Percentiles rank a stretch among this genome's conserved stretches.
These are phyloP conservation scores for Auanema sp. DNA, from an alignment of 2,888 invertebrate species.

Conservation along the genomic window DNA sequence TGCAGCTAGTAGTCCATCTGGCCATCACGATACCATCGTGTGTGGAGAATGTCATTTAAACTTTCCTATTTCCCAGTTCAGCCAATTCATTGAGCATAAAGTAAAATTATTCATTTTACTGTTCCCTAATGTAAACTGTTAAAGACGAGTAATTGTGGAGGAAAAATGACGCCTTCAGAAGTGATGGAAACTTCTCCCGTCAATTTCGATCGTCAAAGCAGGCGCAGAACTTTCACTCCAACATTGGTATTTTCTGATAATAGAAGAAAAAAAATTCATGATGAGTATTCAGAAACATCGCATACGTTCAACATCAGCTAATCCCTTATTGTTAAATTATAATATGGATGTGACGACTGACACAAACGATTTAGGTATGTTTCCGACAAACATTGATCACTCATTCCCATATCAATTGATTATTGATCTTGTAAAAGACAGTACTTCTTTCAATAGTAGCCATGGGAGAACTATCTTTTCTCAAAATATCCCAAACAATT, in stretches of 20 bases:
- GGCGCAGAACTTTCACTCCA: conserved; percentile 42
- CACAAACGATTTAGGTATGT: conserved; percentile 45
- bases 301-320: conserved; percentile 44
- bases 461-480: too few species aligned
- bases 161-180: conserved; percentile 50
- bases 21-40: conserved; percentile 44
- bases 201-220: conserved; percentile 35
- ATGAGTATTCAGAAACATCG: conserved; percentile 36
- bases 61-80: conserved; percentile 53
- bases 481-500: too few species aligned
- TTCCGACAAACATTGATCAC: not conserved
- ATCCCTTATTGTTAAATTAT: conserved; percentile 39
- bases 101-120: conserved; percentile 24
- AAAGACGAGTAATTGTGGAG: conserved; percentile 47
- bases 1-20: conserved; percentile 32
- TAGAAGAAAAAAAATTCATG: conserved; percentile 13
- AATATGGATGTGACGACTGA: conserved; percentile 51
- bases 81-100: conserved; percentile 61
- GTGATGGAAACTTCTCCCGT: conserved; percentile 34
- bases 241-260: conserved; percentile 33
- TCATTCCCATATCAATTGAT: too few species aligned
- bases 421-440: too few species aligned
- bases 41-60: conserved; percentile 57
- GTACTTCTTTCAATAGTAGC: too few species aligned
- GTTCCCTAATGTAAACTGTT: conserved; percentile 12